Evolutionary conservation across 2,888 invertebrate species (phyloP).

Genomic region (Diabrotica balteata): DNA sequence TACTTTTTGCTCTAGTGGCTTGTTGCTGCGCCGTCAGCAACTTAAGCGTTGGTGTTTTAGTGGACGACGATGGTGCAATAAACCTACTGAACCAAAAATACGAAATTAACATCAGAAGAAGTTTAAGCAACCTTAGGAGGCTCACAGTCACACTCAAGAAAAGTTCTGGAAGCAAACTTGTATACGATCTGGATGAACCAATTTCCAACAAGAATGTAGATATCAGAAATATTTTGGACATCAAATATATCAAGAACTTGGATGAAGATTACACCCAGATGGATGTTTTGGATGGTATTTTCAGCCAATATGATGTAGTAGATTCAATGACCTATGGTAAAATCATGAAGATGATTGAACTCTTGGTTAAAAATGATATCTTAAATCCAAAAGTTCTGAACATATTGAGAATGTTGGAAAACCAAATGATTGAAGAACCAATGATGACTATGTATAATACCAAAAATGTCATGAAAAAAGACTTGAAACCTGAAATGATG

Average conservation of each 20-base stretch:
- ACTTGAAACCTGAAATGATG: background rate
- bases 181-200: background rate
- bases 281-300: background rate
- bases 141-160: background rate
- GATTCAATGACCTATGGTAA: background rate
- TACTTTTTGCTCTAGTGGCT: slow-evolving; percentile 11
- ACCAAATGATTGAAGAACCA: too few relatives aligned
- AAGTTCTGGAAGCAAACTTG: background rate
- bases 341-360: background rate
- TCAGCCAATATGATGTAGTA: background rate
- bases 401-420: background rate
- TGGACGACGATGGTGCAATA: background rate
- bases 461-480: background rate
- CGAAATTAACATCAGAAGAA: background rate
- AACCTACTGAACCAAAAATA: background rate
- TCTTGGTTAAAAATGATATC: background rate
- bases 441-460: background rate
- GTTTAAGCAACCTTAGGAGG: background rate
- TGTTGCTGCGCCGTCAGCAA: background rate
- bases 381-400: background rate
- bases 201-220: background rate
- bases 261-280: background rate
- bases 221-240: background rate
- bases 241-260: background rate
- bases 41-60: background rate